Base-by-base conservation (phyloP, 2,888 invertebrate species). In the Caenorhabditis plicata region DNA sequence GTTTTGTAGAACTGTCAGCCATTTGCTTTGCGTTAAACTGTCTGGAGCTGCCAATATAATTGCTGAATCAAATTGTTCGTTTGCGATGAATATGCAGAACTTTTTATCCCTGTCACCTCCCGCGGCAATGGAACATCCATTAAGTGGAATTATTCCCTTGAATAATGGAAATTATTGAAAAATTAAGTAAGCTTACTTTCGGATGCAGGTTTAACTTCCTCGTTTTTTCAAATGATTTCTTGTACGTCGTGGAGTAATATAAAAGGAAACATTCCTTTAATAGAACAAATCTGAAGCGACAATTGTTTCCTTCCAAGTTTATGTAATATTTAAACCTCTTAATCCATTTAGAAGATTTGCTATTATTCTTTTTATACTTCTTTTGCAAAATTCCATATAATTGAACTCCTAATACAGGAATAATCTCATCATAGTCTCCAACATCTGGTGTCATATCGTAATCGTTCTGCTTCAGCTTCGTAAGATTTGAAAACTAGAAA, bases 261-360 rank as follows among this genome's bases (percentile, higher is more conserved):
- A 84, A 71, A 19, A 84, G 68, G 71, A 82, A 84, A 33, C 83
- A 83, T 76, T 84, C 84, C 70, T 82, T 83, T n/a, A 84, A 76
- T 8, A 84, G 68, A 61, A 83, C 83, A 71, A 83, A 84, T 48
- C 84, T n/a, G n/a, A n/a, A n/a, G n/a, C n/a, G n/a, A n/a, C n/a
- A n/a, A n/a, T n/a, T n/a, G n/a, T n/a, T n/a, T n/a, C n/a, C n/a
- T n/a, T n/a, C n/a, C n/a, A n/a, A n/a, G n/a, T n/a, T n/a, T n/a
- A n/a, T n/a, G n/a, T n/a, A n/a, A n/a, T n/a, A n/a, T n/a, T n/a
- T n/a, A n/a, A n/a, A n/a, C n/a, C n/a, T 83, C 27, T 74, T 74
- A 11, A 65, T 64, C 75, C 75, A 75, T 40, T 69, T 74, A 13
- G 71, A 71, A 0, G 69, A 51, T 4, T 73, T 61, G n/a, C n/a